phyloP scores from a whole-genome alignment of 2,888 invertebrate genomes.

The Agonopterix heracliana region DNA sequence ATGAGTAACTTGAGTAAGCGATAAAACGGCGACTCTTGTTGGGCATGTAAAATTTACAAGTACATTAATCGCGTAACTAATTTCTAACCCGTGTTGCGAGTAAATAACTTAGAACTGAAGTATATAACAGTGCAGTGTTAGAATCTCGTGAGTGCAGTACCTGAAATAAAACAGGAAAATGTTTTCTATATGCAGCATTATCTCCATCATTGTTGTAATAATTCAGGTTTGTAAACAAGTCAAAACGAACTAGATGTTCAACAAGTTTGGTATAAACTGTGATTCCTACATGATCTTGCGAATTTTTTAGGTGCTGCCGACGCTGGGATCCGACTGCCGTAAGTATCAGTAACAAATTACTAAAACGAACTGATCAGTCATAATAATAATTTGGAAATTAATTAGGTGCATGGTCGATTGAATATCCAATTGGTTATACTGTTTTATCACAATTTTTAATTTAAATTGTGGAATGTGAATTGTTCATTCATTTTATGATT shows the following conservation, averaged over 20 bases:
- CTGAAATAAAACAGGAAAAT: slow-evolving; percentile 8
- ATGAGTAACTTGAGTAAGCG: too few relatives aligned
- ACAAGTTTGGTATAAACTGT: neutral
- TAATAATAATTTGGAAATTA: too few relatives aligned
- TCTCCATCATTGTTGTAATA: slow-evolving; percentile 16
- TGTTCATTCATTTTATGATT: too few relatives aligned
- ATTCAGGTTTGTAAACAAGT: slow-evolving; percentile 36
- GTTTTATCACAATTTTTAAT: too few relatives aligned
- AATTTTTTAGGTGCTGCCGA: slow-evolving; percentile 41
- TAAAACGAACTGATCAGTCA: neutral
- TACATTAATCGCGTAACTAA: slow-evolving; percentile 61
- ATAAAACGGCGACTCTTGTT: slow-evolving; percentile 14
- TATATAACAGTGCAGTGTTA: slow-evolving; percentile 34
- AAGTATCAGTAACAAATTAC: slow-evolving; percentile 23
- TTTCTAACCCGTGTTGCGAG: slow-evolving; percentile 39
- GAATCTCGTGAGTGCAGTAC: slow-evolving; percentile 32
- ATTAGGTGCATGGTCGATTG: too few relatives aligned
- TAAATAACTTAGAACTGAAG: slow-evolving; percentile 30
- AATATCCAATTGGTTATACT: too few relatives aligned
- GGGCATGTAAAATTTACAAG: slow-evolving; percentile 42
- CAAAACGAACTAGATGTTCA: neutral
- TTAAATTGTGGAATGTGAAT: too few relatives aligned
- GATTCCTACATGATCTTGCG: neutral
- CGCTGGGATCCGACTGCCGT: slow-evolving; percentile 31
- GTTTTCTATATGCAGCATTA: slow-evolving; percentile 4